phyloP scores from a whole-genome alignment of 2,797 vertebrate species.

The Meriones psammophilus region DNA sequence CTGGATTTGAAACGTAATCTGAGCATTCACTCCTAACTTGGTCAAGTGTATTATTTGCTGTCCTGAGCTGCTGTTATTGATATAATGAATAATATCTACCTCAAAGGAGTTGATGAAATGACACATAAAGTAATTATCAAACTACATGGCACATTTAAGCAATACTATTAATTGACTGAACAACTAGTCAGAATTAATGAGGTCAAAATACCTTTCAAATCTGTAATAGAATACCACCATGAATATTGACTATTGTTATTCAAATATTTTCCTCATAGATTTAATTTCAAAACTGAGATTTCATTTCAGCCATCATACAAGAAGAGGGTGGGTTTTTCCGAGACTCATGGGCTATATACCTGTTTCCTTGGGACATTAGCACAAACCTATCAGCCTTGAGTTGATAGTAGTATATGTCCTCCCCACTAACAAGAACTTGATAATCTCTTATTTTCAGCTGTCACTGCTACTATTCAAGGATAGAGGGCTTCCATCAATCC shows the following conservation, averaged over 20 bases:
- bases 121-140: constrained; percentile 43
- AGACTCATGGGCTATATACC: constrained; percentile 1
- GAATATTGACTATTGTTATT: constrained; percentile 60
- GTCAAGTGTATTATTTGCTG: constrained; percentile 27
- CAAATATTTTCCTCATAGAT: constrained; percentile 44
- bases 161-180: constrained; percentile 40
- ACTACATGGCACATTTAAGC: background rate
- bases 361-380: constrained; percentile 15
- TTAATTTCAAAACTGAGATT: constrained; percentile 54
- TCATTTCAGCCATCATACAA: constrained; percentile 19
- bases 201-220: constrained; percentile 51
- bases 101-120: constrained; percentile 16
- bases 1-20: constrained; percentile 49
- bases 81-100: constrained; percentile 36
- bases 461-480: background rate
- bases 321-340: background rate
- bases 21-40: constrained; percentile 13
- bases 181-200: background rate
- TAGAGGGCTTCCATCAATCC: constrained; percentile 1
- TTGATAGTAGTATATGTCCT: constrained; percentile 33
- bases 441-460: background rate
- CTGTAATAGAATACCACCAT: background rate
- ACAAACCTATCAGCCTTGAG: constrained; percentile 4
- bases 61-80: background rate
- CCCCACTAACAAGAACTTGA: background rate